Base-by-base conservation (phyloP, 2,113 vertebrate genomes). In the Onychostoma macrolepis region DNA sequence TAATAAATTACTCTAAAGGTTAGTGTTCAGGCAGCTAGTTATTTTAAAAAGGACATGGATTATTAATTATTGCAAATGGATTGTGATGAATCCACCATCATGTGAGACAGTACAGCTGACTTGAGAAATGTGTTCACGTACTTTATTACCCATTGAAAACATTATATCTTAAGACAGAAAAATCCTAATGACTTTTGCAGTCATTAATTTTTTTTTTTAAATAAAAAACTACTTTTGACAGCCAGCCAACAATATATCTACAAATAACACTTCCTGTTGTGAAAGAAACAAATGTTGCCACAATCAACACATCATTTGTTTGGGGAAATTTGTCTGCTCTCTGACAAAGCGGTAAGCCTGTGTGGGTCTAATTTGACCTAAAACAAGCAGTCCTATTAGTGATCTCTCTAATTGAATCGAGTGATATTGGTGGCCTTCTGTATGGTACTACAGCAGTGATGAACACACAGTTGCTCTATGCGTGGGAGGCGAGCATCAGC, bases 401-500 rank as follows among this genome's bases (percentile, higher is more conserved):
- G 67, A 74, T 84, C 30, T 38, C 21, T 84, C 50, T 75, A 56
- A 84, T 38, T 84, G 83, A 84, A 74, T 38, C 0, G 43, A 83
- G 67, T 74, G 69, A 74, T 72, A 84, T 74, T 56, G 67, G 61
- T 71, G 81, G 61, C 63, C 83, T 53, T 74, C 83, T 74, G 45
- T 71, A 53, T 48, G 26, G 38, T 65, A 33, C 53, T 85, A 63
- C 38, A 86, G 58, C 85, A 81, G 67, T 36, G 69, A 82, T 75
- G 36, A 80, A 79, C 76, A 85, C 75, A 86, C n/a, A 82, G 89
- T 86, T 81, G 85, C 86, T 26, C 79, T 72, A 76, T 28, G 89
- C 89, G 87, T 90, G 77, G 89, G 89, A 84, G 85, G 85, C 80
- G 45, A 45, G 87, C 85, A 80, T 80, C 89, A 84, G 85, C 87